Percentiles rank a stretch among this genome's conserved stretches.
Evolutionary conservation across 1,140 invertebrate species (phyloP).

Genomic region (Trichogramma pretiosum): DNA sequence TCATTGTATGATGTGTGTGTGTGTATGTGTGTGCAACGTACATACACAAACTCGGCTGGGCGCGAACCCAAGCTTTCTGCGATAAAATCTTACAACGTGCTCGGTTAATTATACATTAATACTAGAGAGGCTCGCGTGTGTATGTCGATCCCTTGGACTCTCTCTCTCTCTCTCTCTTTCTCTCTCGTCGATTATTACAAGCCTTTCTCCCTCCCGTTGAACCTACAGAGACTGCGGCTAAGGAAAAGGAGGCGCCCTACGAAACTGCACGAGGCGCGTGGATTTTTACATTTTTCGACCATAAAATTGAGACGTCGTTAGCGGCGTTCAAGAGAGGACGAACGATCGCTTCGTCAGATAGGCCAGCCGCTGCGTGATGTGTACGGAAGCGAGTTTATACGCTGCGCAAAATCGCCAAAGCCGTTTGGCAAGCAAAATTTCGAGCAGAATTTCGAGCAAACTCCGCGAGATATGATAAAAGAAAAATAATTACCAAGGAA

Average conservation of each 20-base stretch:
- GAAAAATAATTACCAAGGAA: too few relatives aligned
- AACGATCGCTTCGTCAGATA: not conserved
- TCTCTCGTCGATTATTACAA: too few relatives aligned
- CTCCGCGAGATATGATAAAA: too few relatives aligned
- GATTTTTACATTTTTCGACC: conserved; percentile 24
- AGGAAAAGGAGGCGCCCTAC: not conserved
- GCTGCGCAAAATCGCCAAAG: too few relatives aligned
- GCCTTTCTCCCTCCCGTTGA: too few relatives aligned
- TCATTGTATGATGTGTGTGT: conserved; percentile 2
- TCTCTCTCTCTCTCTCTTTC: too few relatives aligned
- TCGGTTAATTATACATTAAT: conserved; percentile 47
- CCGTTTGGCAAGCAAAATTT: too few relatives aligned
- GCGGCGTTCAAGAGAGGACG: not conserved
- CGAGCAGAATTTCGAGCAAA: too few relatives aligned
- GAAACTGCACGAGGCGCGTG: not conserved
- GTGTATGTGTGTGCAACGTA: conserved; percentile 1
- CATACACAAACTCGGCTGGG: not conserved
- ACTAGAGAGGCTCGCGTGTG: conserved; percentile 20
- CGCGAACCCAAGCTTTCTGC: conserved; percentile 17
- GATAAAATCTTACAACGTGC: conserved; percentile 39
- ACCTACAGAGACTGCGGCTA: not conserved
- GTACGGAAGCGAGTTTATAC: too few relatives aligned
- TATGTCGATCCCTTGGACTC: too few relatives aligned
- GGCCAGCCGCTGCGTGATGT: not conserved
- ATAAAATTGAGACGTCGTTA: conserved; percentile 23